Conservation (phyloP, 2,888 invertebrate genomes). For the Drosophila antonietae region DNA sequence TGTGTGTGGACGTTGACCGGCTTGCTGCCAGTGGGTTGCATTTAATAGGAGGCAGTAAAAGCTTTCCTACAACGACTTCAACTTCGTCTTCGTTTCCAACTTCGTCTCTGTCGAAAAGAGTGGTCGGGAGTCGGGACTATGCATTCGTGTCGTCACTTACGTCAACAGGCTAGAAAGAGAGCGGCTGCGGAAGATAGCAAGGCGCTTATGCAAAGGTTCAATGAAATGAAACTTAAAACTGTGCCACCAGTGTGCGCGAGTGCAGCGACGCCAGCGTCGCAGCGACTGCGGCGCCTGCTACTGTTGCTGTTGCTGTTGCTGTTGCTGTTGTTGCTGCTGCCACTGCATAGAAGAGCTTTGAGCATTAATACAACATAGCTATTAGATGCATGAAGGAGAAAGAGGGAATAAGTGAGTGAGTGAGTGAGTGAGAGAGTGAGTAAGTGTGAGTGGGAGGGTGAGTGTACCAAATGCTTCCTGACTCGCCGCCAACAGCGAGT, state of each 20-base stretch:
- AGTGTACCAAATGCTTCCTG: conserved; percentile 47
- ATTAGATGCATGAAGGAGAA: conserved; percentile 28
- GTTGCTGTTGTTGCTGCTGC: conserved; percentile 1
- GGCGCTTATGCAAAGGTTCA: conserved; percentile 66
- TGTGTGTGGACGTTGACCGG: conserved; percentile 67
- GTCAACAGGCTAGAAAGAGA: conserved; percentile 64
- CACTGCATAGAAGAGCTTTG: conserved; percentile 44
- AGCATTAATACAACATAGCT: conserved; percentile 26
- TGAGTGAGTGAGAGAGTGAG: not conserved
- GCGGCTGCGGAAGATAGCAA: conserved; percentile 60
- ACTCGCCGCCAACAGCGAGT: conserved; percentile 27
- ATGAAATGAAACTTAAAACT: conserved; percentile 67
- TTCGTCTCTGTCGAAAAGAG: not conserved
- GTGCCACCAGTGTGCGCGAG: conserved; percentile 58
- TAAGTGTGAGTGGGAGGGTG: conserved; percentile 17
- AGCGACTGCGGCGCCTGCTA: not conserved
- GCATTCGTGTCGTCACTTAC: conserved; percentile 46
- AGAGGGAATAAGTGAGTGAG: conserved; percentile 1
- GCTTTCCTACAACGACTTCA: conserved; percentile 38
- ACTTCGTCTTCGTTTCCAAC: conserved; percentile 24
- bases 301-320: conserved; percentile 5
- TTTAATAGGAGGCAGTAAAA: conserved; percentile 35
- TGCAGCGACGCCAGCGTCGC: conserved; percentile 44
- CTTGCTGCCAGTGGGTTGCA: conserved; percentile 46
- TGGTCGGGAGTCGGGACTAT: conserved; percentile 25